Evolutionary conservation across 2,113 vertebrate species (phyloP).

Genomic region (Phalacrocorax aristotelis): DNA sequence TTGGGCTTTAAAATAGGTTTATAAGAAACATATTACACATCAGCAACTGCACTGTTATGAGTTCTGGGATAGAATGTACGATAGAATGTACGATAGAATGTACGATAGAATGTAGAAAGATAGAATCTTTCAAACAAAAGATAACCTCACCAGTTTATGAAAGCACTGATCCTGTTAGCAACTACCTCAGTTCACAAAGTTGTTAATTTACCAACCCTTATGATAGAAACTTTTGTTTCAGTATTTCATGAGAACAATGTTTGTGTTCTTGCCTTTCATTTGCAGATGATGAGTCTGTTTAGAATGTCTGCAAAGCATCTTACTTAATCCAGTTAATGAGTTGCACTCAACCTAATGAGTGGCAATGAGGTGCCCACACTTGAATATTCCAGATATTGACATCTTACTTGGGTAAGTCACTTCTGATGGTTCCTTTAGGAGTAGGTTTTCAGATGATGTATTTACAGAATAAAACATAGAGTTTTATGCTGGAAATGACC

Average conservation of each 20-base stretch:
- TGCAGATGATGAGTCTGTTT: neutral
- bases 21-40: neutral
- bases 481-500: neutral
- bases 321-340: neutral
- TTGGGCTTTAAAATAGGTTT: neutral
- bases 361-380: neutral
- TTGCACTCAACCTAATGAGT: neutral
- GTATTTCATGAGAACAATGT: neutral
- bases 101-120: too few relatives aligned
- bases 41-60: neutral
- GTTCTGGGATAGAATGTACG: neutral
- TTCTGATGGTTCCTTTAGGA: neutral
- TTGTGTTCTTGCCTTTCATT: neutral
- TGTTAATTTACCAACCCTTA: neutral
- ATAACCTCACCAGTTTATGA: neutral
- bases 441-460: neutral
- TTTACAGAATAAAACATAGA: neutral
- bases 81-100: too few relatives aligned
- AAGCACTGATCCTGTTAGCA: neutral
- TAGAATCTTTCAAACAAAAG: neutral
- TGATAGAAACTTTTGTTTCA: neutral
- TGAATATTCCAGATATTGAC: neutral
- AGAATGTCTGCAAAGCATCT: neutral
- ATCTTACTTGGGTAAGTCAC: neutral
- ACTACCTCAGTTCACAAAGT: neutral